Evolutionary conservation across 2,113 vertebrate species (phyloP).

Genomic region (Tringa solitaria): DNA sequence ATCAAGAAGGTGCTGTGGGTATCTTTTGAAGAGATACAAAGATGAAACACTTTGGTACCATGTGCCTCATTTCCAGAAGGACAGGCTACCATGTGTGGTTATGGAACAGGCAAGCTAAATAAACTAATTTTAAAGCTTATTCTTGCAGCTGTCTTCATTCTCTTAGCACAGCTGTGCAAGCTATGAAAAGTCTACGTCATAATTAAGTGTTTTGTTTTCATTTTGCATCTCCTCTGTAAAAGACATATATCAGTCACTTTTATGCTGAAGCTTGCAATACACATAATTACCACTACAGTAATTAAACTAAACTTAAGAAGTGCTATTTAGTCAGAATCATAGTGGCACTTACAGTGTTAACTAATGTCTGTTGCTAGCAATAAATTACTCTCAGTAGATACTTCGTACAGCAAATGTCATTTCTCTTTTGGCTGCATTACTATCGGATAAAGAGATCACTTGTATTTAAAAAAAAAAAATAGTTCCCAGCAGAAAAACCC

Average conservation of each 20-base stretch:
- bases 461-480: neutral
- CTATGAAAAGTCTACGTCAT: neutral
- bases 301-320: slow-evolving; percentile 4
- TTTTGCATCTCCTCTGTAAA: neutral
- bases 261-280: neutral
- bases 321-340: neutral
- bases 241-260: neutral
- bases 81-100: neutral
- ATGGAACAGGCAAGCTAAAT: neutral
- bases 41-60: neutral
- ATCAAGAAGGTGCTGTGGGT: neutral
- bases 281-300: neutral
- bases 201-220: neutral
- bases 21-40: neutral
- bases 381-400: neutral
- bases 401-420: neutral
- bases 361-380: neutral
- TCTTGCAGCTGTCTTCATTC: slow-evolving; percentile 25
- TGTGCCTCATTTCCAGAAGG: neutral
- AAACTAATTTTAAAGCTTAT: neutral
- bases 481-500: neutral
- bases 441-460: neutral
- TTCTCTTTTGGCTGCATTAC: neutral
- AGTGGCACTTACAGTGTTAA: neutral
- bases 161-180: slow-evolving; percentile 3